Base-by-base conservation (phyloP, 2,113 vertebrate genomes). In the Alethe castanea region DNA sequence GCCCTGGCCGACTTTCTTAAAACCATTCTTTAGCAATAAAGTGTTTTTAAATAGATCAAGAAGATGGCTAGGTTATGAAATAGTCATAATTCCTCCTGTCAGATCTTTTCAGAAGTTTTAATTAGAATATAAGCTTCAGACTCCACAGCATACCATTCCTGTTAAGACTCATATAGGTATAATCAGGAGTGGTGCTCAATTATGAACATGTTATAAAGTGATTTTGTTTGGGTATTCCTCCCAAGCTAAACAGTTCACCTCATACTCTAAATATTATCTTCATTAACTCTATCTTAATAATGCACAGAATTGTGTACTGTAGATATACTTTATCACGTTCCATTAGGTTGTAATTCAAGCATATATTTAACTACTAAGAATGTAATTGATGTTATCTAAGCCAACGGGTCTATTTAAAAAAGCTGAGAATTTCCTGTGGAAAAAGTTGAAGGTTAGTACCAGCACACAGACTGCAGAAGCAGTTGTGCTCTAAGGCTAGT, bases 91-190 rank as follows among this genome's bases (percentile, higher is more conserved):
- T 84, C n/a, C 52, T 35, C 69, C 47, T 67, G 42, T 48, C 69
- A 95, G 57, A 76, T 35, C n/a, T 86, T 81, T 97, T 84, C 67
- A 74, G 35, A 92, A 92, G 31, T 91, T 96, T 92, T 90, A 90
- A 91, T 92, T 95, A 92, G 60, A 92, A 56, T 26, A 81, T 25
- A 93, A 53, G 66, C 50, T 82, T 91, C 53, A 95, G 48, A 92
- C 15, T 67, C 31, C 31, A 40, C n/a, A 94, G 38, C n/a, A 85
- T 33, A 83, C 35, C 44, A 71, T 22, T 31, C 13, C 64, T 91
- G 80, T 76, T 92, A 90, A 86, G 48, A 69, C 18, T 53, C 38
- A 57, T 28, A 66, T 11, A 86, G 48, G 79, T 70, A 71, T 79
- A 78, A 88, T 33, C 66, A 60, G 47, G 16, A 93, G 44, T 26